Conservation (phyloP, 2,113 vertebrate genomes). For the Brachypteracias leptosomus region DNA sequence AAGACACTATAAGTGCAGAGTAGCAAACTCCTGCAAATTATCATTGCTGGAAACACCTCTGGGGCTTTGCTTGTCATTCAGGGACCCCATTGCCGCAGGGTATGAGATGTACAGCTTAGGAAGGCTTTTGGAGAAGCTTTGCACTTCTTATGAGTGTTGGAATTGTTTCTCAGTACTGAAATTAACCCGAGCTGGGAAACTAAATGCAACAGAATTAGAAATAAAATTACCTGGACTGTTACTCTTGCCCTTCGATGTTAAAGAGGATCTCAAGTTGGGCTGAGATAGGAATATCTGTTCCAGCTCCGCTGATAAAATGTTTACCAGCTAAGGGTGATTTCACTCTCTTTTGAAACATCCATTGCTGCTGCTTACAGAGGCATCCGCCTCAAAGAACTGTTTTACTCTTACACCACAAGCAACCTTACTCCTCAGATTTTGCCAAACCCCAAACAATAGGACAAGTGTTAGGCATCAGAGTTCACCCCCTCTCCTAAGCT, state of each 20-base stretch:
- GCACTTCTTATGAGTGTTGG: background rate
- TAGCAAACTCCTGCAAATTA: background rate
- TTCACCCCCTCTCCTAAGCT: conserved; percentile 47
- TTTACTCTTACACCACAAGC: background rate
- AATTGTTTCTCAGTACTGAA: background rate
- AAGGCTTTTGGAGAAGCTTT: background rate
- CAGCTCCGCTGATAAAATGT: background rate
- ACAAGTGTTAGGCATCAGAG: conserved; percentile 51
- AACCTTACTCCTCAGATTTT: conserved; percentile 13
- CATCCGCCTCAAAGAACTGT: background rate
- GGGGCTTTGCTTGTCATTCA: background rate
- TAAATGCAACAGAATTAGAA: background rate
- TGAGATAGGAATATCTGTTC: background rate
- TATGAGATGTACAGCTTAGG: background rate
- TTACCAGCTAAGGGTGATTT: background rate
- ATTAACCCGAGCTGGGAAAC: background rate
- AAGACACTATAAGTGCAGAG: background rate
- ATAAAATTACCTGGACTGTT: background rate
- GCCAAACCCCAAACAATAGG: conserved; percentile 54
- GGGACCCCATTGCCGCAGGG: background rate
- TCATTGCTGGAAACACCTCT: background rate
- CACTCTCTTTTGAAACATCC: background rate
- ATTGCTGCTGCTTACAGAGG: background rate
- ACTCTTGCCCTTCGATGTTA: background rate
- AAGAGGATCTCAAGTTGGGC: background rate